phyloP scores from a whole-genome alignment of 1,140 invertebrate species.

The Eumaeus atala region DNA sequence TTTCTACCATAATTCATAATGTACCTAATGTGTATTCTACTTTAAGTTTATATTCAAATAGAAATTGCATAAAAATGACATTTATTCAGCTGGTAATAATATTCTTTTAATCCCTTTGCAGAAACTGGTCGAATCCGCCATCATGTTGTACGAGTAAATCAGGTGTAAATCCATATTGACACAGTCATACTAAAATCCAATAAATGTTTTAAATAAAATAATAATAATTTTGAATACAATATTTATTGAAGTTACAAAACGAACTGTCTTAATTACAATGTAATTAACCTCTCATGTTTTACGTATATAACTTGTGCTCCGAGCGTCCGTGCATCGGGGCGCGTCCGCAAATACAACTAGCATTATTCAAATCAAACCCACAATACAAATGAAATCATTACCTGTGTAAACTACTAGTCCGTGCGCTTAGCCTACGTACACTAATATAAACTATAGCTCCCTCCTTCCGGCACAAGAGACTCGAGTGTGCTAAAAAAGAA shows the following conservation, averaged over 20 bases:
- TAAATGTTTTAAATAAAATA: slow-evolving; percentile 27
- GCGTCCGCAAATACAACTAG: slow-evolving; percentile 17
- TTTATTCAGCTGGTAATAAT: no score
- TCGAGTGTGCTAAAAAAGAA: no score
- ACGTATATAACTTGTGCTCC: slow-evolving; percentile 7
- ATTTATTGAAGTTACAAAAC: slow-evolving; percentile 50
- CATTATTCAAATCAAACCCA: slow-evolving; percentile 22
- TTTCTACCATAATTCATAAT: no score
- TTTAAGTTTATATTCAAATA: not conserved
- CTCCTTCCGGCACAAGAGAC: no score
- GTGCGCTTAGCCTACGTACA: not conserved
- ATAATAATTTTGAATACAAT: slow-evolving; percentile 26
- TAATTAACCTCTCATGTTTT: slow-evolving; percentile 3
- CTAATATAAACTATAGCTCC: no score
- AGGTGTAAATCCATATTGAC: not conserved
- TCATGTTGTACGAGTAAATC: slow-evolving; percentile 55
- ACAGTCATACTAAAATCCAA: not conserved
- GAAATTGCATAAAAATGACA: not conserved
- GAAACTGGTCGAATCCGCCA: slow-evolving; percentile 42
- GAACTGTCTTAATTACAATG: slow-evolving; percentile 20
- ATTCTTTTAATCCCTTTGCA: slow-evolving; percentile 34
- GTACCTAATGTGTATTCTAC: no score
- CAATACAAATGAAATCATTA: slow-evolving; percentile 14
- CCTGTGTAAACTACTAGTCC: not conserved
- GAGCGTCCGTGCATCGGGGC: not conserved